Base-by-base conservation (phyloP, 2,797 vertebrate species). In the Danio choprae region DNA sequence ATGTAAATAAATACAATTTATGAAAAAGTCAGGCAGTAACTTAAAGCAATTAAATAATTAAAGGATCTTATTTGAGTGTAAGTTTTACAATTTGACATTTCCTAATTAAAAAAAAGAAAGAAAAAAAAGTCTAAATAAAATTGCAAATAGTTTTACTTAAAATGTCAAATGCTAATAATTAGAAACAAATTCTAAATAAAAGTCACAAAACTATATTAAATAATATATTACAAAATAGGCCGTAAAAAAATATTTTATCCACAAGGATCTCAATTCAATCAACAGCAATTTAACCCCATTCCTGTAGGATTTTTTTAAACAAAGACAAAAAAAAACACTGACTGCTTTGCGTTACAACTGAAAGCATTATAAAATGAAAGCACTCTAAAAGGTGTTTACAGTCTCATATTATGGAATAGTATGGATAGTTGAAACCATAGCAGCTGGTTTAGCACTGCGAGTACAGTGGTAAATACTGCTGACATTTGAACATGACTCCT, bases 401-500 rank as follows among this genome's bases (percentile, higher is more conserved):
- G 40, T 29, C 3, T 13, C 4, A 44, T 51, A 11, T 44, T 20
- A 10, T 16, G 50, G 6, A 70, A 18, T 13, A 7, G 43, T 38
- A 51, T 4, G 36, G 81, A 9, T 36, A 22, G 9, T 41, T 44
- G 4, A 60, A 65, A 43, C 48, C 16, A 43, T 55, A 55, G 43
- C 59, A 81, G 40, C 53, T 71, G 29, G 5, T 4, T 44, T 38
- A 71, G 13, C 58, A 74, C 77, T 72, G 64, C 68, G 29, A 65
- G 7, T 29, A 16, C 43, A 18, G 74, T 53, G 7, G 29, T 46
- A 76, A 70, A 88, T 55, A 79, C 12, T 44, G 38, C 77, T 88
- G 82, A 56, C 84, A 84, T 86, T 86, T 87, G 12, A 79, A 62
- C 69, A 74, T 69, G 68, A 84, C 77, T 79, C 83, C 44, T 83